Evolutionary conservation across 2,888 invertebrate species (phyloP), one percentile per base, ranked within the genome.

Genomic region (Opisthograptis luteolata): DNA sequence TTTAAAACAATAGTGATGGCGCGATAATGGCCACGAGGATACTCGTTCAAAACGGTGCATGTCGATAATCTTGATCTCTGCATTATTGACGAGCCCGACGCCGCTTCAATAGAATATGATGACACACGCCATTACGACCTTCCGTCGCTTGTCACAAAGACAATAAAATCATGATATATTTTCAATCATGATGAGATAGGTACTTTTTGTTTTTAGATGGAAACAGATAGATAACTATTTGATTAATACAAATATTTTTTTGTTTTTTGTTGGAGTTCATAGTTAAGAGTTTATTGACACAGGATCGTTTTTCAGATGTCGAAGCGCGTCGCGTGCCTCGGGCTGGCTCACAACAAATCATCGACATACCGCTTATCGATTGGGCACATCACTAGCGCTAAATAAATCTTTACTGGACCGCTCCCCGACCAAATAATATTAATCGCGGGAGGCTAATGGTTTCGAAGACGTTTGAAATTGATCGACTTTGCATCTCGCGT

Each of bases 61-160:
- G 89, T 85, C 73, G 80, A 84, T 87, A 84, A 87, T 87, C 83
- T 83, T 68, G 71, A 78, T 77, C 69, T 69, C 66, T 87, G 85
- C 84, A 88, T 90, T 87, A 87, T 87, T 88, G 82, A 88, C 73
- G 81, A 81, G 77, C 65, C 41, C 53, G 45, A 53, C 57, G 61
- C 73, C 77, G 76, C 77, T 80, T 75, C 79, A 75, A 84, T 82
- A 81, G 81, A 84, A 82, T 81, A 84, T 82, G 86, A 86, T 87
- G 87, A 79, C 81, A 87, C 84, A 82, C 81, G 84, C 81, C 80
- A 86, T 79, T 76, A 80, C 64, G 72, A 71, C 73, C 75, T 75
- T 72, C 75, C 68, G 71, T 71, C 71, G 75, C 73, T 79, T 79
- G 81, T 81, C 84, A 77, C 73, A 60, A 44, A 74, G 73, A 79